Percentiles rank a stretch among this genome's conserved stretches.
These are phyloP conservation scores for Colossoma macropomum DNA, from an alignment of 2,113 vertebrate species.

Conservation along the genomic window DNA sequence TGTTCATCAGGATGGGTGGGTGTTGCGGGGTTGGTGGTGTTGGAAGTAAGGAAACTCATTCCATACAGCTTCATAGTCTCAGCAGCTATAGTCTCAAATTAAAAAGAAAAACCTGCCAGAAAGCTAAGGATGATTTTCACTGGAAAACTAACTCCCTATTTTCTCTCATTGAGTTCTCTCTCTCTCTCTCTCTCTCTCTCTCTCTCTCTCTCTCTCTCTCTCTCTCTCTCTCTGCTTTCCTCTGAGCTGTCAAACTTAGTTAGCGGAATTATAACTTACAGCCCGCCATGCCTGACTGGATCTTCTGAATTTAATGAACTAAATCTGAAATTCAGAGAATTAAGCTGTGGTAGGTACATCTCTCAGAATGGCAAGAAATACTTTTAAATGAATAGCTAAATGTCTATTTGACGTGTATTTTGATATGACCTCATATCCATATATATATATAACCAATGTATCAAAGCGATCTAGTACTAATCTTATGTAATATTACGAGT, in stretches of 20 bases:
- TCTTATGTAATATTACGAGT: no score
- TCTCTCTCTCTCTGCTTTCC: background rate
- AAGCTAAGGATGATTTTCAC: constrained; percentile 48
- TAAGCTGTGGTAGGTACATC: constrained; percentile 15
- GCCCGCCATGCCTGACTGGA: constrained; percentile 40
- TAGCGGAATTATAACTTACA: constrained; percentile 40
- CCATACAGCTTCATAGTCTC: constrained; percentile 41
- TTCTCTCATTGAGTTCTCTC: constrained; percentile 23
- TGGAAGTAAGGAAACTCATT: constrained; percentile 34
- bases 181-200: background rate
- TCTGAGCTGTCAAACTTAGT: constrained; percentile 53
- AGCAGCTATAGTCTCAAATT: constrained; percentile 45
- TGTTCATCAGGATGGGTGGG: constrained; percentile 41
- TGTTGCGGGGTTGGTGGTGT: constrained; percentile 12
- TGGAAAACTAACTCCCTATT: constrained; percentile 34
- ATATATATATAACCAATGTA: background rate
- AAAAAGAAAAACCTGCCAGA: constrained; percentile 54
- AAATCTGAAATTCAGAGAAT: constrained; percentile 27
- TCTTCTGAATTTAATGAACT: constrained; percentile 32
- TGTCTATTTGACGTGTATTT: background rate
- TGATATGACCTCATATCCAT: background rate
- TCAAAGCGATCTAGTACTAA: no score
- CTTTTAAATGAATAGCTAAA: constrained; percentile 2
- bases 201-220: background rate
- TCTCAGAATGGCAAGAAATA: constrained; percentile 23